Base-by-base conservation (phyloP, 1,140 invertebrate species). In the Meloidogyne floridensis region DNA sequence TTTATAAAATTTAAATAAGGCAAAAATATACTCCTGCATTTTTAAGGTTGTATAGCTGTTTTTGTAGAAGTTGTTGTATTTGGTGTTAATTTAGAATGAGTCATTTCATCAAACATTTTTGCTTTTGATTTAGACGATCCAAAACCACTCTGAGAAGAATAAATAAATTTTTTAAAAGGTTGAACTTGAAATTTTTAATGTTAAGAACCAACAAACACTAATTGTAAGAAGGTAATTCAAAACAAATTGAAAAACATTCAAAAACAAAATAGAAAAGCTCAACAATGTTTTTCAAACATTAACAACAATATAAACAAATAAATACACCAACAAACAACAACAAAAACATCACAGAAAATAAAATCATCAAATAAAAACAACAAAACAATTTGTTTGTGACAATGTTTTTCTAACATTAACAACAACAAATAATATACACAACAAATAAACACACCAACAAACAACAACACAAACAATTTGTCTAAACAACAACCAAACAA, bases 81-180 rank as follows among this genome's bases (percentile, higher is more conserved):
- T 6, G 59, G 7, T 18, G n/a, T 65, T n/a, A 43, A 80, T 59
- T 77, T 53, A 32, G 32, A 81, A 65, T 77, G 82, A 18, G 81
- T 81, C 43, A 82, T 69, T 51, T 82, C 82, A 2, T 75, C 82
- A 70, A 65, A 72, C 7, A 75, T 73, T 9, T 86, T 84, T 74
- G 47, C 69, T 18, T 85, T 83, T 5, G 75, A 78, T 56, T 72
- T 20, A 3, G 82, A 72, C 47, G 77, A 83, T 32, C 54, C 75
- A 70, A 51, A 65, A n/a, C 72, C 56, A 47, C 83, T 87, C 51
- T 54, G 77, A 18, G 76, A 80, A 65, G 7, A 54, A 81, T 54
- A 73, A 81, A 81, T 70, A 32, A 59, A 20, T 47, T 42, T 65
- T 84, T 82, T 82, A 73, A 83, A 10, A 47, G 3, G 10, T 2